Base-by-base conservation (phyloP, 2,888 invertebrate species). In the Meiosimyza decipiens region DNA sequence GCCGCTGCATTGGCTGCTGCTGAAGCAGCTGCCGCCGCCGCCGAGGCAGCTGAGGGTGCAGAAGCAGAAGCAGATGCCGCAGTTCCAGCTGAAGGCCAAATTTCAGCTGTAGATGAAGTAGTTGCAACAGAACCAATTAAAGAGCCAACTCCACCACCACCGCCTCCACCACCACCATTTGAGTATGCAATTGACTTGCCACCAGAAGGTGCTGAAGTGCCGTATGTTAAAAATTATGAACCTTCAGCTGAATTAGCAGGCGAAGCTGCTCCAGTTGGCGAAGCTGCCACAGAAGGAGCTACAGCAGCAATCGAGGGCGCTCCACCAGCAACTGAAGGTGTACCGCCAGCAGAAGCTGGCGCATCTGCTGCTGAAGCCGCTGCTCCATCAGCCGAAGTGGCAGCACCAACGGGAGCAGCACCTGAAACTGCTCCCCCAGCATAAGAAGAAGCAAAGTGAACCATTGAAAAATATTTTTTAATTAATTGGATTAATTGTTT, bases 161-260 rank as follows among this genome's bases (percentile, higher is more conserved):
- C 86, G 75, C 85, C 85, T 75, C 85, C 85, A 71, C 87, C 87
- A 73, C 85, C 86, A 80, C 88, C 87, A 84, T 87, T 87, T 67
- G 87, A 87, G 73, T 87, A 87, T 78, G 78, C 82, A 15, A 84
- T 84, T 74, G 87, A 87, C 78, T 82, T 87, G 79, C 88, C 87
- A 72, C 87, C 87, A 80, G 87, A 87, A 76, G 87, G 87, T 75
- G 87, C 87, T 76, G 88, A 87, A 77, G 88, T 87, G 57, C 87
- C 87, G 63, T 87, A 86, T 77, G 87, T 87, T 12, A 86, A 84
- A 78, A 87, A 87, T 70, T 86, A 81, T 71, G 87, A 86, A 63
- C 78, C 80, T 49, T 76, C 79, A 2, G 80, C 77, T 47, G 80
- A 79, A 11, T 76, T 83, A 7, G 82, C 79, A 0, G 80, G 78